These are phyloP conservation scores for Megalopta genalis DNA, from an alignment of 1,140 invertebrate species.

Conservation along the genomic window DNA sequence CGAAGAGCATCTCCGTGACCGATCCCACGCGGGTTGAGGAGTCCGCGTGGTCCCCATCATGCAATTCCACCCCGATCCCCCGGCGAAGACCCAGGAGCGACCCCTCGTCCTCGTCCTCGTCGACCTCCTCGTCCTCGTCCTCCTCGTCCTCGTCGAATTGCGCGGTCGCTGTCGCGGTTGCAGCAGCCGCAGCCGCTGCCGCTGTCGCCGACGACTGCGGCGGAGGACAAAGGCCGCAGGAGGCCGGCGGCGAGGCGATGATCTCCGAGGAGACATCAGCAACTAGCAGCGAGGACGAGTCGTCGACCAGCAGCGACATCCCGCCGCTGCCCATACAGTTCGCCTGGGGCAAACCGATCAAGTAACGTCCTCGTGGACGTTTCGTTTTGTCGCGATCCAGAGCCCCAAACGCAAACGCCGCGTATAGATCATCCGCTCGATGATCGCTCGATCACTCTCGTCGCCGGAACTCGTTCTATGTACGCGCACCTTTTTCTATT, in stretches of 20 bases:
- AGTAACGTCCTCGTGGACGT: slow-evolving; percentile 54
- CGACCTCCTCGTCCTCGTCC: slow-evolving; percentile 43
- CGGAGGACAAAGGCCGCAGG: slow-evolving; percentile 73
- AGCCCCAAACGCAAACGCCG: no score
- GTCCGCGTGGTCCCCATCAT: slow-evolving; percentile 62
- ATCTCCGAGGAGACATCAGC: slow-evolving; percentile 79
- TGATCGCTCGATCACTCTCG: no score
- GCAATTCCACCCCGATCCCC: slow-evolving; percentile 67
- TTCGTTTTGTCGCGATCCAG: slow-evolving; percentile 1
- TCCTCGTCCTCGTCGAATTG: slow-evolving; percentile 48
- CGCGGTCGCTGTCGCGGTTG: slow-evolving; percentile 51
- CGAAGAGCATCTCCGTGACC: slow-evolving; percentile 70
- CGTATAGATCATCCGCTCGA: no score
- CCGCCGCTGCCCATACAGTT: slow-evolving; percentile 69
- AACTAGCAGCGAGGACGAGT: slow-evolving; percentile 78
- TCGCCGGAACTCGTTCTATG: background rate
- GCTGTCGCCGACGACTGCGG: slow-evolving; percentile 62
- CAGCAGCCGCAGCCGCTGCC: slow-evolving; percentile 41
- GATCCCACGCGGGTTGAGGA: slow-evolving; percentile 54
- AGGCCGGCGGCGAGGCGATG: slow-evolving; percentile 80
- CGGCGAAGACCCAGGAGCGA: slow-evolving; percentile 68
- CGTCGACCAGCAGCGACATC: slow-evolving; percentile 77
- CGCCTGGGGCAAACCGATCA: slow-evolving; percentile 65
- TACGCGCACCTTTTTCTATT: slow-evolving; percentile 47
- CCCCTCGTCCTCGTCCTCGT: slow-evolving; percentile 54